Percentiles rank a stretch among this genome's conserved stretches.
Evolutionary conservation across 1,140 invertebrate genomes (phyloP).

Genomic region (Drosophila rufa): DNA sequence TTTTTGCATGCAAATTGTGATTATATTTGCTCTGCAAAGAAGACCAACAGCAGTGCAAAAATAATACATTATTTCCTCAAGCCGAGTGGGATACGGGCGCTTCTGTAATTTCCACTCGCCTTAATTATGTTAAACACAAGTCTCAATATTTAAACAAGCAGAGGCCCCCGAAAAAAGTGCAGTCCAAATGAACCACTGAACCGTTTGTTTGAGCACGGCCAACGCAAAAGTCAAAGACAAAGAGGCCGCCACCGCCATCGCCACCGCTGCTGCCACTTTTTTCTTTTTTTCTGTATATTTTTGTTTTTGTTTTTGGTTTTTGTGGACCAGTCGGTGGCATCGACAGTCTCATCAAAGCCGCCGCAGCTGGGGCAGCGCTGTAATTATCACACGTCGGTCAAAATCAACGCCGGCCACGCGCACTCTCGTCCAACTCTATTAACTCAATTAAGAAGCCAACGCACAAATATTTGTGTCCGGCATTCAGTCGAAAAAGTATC

Average conservation of each 20-base stretch:
- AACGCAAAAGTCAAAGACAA: conserved; percentile 57
- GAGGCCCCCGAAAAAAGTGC: conserved; percentile 56
- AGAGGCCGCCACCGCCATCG: conserved; percentile 39
- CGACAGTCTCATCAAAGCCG: conserved; percentile 69
- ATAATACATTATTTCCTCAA: conserved; percentile 46
- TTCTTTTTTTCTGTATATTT: background rate
- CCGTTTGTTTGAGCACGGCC: conserved; percentile 79
- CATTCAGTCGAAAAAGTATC: conserved; percentile 81
- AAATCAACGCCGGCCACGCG: conserved; percentile 76
- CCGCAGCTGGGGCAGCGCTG: conserved; percentile 61
- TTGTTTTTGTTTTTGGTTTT: conserved; percentile 1
- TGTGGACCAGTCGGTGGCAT: conserved; percentile 38
- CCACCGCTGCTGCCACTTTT: conserved; percentile 22
- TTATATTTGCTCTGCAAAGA: conserved; percentile 50
- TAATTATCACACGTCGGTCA: conserved; percentile 83
- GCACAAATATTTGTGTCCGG: conserved; percentile 78
- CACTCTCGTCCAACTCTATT: conserved; percentile 68
- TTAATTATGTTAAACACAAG: conserved; percentile 81
- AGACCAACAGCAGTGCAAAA: conserved; percentile 18
- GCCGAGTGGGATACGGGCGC: conserved; percentile 17
- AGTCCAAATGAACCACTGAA: conserved; percentile 74
- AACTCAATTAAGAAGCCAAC: conserved; percentile 74
- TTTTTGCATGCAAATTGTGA: conserved; percentile 69
- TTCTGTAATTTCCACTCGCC: conserved; percentile 76
- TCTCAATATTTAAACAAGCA: conserved; percentile 80